A percentile compares a stretch with the other conserved stretches of the same genome.
Evolutionary conservation across 1,140 invertebrate species (phyloP).

Genomic region (Leptopilina boulardi): DNA sequence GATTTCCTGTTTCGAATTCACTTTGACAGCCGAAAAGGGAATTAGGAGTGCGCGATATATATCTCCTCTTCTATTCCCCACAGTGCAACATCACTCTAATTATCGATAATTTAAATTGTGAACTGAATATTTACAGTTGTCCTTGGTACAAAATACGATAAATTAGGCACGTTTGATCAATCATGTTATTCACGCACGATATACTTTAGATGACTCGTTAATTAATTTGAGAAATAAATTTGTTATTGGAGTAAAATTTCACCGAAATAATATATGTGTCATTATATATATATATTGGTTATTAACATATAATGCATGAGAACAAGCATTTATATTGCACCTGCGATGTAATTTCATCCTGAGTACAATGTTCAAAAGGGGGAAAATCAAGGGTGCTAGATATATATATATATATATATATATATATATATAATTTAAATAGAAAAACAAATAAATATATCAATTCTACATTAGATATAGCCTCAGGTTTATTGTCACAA

Average conservation of each 20-base stretch:
- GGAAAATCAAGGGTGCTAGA: too few relatives aligned
- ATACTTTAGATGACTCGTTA: background rate
- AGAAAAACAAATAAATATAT: constrained; percentile 8
- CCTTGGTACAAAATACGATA: constrained; percentile 1
- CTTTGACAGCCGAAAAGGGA: constrained; percentile 51
- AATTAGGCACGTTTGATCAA: constrained; percentile 10
- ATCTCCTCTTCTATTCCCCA: constrained; percentile 48
- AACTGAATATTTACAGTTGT: constrained; percentile 51
- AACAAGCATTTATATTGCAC: background rate
- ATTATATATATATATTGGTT: background rate
- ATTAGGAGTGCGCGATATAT: constrained; percentile 45
- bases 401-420: too few relatives aligned
- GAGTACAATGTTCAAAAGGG: background rate
- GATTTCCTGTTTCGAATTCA: constrained; percentile 51
- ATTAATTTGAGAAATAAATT: constrained; percentile 16
- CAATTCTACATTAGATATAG: background rate
- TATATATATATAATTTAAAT: too few relatives aligned
- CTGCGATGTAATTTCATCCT: background rate
- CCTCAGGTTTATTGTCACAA: background rate
- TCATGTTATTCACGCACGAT: constrained; percentile 13
- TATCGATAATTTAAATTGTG: constrained; percentile 55
- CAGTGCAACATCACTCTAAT: constrained; percentile 43
- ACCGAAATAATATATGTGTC: background rate
- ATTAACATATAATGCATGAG: background rate
- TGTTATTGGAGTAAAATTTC: background rate